Conservation (phyloP, 2,113 vertebrate species). For the Centrocercus urophasianus region DNA sequence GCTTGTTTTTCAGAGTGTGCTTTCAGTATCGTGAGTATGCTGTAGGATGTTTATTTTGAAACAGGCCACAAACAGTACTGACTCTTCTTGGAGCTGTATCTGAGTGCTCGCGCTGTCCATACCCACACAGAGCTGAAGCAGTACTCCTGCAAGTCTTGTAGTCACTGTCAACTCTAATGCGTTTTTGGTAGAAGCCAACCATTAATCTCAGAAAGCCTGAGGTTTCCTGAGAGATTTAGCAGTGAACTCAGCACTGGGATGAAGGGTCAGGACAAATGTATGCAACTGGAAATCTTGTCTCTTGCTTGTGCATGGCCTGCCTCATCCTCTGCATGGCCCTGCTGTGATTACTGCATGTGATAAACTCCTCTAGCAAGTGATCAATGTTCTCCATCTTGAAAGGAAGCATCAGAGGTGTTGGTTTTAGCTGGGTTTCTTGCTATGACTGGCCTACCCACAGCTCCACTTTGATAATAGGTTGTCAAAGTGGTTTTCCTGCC, state of each 20-base stretch:
- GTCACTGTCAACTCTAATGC: not conserved
- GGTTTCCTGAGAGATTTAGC: not conserved
- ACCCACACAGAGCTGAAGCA: not conserved
- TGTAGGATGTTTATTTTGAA: conserved; percentile 67
- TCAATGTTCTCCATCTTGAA: not conserved
- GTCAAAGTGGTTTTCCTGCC: not conserved
- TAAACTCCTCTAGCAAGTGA: not conserved
- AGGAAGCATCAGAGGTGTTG: not conserved
- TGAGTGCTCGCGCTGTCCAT: conserved; percentile 1
- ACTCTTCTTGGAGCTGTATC: conserved; percentile 24
- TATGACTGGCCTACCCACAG: not conserved
- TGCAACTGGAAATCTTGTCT: not conserved
- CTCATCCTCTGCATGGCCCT: not conserved
- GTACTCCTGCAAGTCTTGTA: not conserved
- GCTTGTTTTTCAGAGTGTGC: conserved; percentile 23
- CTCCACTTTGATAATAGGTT: not conserved
- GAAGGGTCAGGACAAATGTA: not conserved
- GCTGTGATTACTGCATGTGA: not conserved
- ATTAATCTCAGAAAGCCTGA: not conserved
- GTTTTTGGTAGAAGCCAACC: conserved; percentile 23
- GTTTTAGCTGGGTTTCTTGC: not conserved
- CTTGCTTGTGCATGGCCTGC: not conserved
- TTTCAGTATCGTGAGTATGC: conserved; percentile 17
- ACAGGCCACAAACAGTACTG: conserved; percentile 51
- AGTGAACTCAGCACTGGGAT: not conserved